Evolutionary conservation across 2,113 vertebrate species (phyloP).

Genomic region (Tapirus terrestris): DNA sequence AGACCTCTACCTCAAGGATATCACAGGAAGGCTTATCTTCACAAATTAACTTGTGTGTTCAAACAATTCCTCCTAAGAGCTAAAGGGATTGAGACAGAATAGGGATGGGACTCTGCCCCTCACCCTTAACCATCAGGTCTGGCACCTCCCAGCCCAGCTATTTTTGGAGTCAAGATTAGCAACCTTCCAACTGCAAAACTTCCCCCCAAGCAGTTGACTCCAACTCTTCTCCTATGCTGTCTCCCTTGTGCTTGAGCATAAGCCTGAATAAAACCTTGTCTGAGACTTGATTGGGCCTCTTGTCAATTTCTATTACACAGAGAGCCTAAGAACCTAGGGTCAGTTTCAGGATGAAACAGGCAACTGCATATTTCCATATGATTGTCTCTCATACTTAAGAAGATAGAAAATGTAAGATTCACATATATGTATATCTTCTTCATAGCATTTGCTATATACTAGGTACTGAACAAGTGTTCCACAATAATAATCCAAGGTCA

Average conservation of each 20-base stretch:
- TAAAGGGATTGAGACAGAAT: background rate
- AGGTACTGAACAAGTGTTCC: background rate
- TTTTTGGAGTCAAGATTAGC: too few relatives aligned
- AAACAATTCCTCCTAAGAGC: background rate
- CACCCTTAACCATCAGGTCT: too few relatives aligned
- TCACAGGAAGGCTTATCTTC: background rate
- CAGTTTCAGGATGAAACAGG: background rate
- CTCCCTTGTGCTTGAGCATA: too few relatives aligned
- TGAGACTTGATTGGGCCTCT: too few relatives aligned
- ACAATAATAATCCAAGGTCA: background rate
- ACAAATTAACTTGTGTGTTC: background rate
- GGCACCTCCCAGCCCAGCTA: too few relatives aligned
- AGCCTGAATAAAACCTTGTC: too few relatives aligned
- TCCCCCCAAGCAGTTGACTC: too few relatives aligned
- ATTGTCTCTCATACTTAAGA: background rate
- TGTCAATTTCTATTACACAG: too few relatives aligned
- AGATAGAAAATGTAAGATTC: background rate
- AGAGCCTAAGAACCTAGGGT: too few relatives aligned
- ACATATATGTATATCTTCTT: background rate
- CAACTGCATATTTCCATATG: background rate
- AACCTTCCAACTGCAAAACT: too few relatives aligned
- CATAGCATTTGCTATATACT: background rate
- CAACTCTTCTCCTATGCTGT: too few relatives aligned
- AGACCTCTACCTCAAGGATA: background rate
- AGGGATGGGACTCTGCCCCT: too few relatives aligned